Percentiles rank a stretch among this genome's conserved stretches.
Conservation (phyloP, 2,797 vertebrate genomes). For the Pristis pectinata region DNA sequence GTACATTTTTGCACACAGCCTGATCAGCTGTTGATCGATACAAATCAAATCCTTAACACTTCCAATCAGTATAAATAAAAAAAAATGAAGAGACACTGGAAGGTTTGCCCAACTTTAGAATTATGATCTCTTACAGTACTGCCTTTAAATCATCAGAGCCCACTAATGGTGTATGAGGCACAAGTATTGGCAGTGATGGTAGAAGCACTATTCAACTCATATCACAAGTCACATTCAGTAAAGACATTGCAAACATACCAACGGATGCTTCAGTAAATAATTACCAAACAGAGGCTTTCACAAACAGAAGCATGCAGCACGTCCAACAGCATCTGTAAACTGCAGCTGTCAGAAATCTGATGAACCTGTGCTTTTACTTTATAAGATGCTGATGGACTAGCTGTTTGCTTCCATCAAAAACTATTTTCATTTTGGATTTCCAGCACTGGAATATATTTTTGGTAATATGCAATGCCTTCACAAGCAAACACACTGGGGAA, state of each 20-base stretch:
- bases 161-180: background rate
- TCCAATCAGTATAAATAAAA: background rate
- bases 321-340: background rate
- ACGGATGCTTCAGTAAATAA: background rate
- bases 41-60: background rate
- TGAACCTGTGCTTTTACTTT: background rate
- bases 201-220: slow-evolving; percentile 7
- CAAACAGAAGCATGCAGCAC: background rate
- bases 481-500: background rate
- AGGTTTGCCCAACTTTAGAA: background rate
- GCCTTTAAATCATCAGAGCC: background rate
- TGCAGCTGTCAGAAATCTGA: slow-evolving; percentile 4
- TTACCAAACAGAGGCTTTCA: background rate
- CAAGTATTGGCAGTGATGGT: background rate
- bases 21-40: slow-evolving; percentile 1
- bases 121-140: background rate
- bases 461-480: background rate
- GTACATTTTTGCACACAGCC: background rate
- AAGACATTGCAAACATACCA: slow-evolving; percentile 9
- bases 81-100: background rate
- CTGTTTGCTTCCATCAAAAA: background rate
- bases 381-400: background rate
- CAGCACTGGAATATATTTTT: background rate
- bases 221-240: background rate
- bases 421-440: background rate